These are phyloP conservation scores for Danio rerio DNA, from an alignment of 2,113 vertebrate species.

Conservation along the genomic window DNA sequence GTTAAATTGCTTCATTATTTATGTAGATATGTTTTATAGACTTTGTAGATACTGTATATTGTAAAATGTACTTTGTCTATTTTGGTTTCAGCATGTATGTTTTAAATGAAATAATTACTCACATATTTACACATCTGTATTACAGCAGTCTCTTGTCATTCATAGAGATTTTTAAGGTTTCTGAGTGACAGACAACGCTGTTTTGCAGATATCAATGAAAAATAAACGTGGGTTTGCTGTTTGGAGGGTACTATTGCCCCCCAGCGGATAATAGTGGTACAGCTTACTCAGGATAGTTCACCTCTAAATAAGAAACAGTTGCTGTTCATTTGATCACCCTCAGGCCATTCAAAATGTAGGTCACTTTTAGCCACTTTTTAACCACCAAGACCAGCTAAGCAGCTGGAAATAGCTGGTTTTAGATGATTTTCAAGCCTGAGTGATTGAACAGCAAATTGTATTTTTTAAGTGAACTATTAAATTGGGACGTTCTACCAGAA, in stretches of 20 bases:
- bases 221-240: neutral
- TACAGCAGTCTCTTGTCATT: neutral
- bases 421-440: no score
- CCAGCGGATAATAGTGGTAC: constrained; percentile 21
- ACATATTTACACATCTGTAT: neutral
- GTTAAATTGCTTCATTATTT: neutral
- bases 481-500: no score
- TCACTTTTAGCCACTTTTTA: no score
- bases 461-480: no score
- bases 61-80: constrained; percentile 24
- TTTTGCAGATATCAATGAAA: neutral
- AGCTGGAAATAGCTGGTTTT: no score
- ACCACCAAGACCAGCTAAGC: no score
- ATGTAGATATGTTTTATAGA: constrained; percentile 26
- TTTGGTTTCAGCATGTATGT: constrained; percentile 1
- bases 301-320: no score
- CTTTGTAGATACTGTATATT: constrained; percentile 43
- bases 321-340: no score
- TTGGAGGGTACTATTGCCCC: constrained; percentile 9
- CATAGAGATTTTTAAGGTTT: neutral
- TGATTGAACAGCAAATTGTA: no score
- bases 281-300: neutral
- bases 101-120: neutral
- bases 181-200: neutral
- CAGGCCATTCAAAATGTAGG: no score